Base-by-base conservation (phyloP, 2,113 vertebrate species). In the Crypturellus undulatus region DNA sequence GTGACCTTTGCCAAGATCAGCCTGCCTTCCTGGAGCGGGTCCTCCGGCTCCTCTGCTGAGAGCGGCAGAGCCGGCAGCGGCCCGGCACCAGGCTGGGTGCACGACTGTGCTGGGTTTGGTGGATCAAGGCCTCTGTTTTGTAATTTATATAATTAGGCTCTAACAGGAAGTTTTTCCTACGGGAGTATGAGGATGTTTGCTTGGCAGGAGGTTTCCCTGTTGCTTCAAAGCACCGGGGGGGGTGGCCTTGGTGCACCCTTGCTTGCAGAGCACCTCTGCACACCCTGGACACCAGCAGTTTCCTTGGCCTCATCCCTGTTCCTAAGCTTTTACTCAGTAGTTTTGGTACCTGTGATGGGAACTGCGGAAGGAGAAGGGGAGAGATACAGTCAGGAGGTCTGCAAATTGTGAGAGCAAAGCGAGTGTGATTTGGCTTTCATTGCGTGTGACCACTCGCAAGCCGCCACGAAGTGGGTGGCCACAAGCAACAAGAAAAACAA, bases 1-100 rank as follows among this genome's bases (percentile, higher is more conserved):
- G 79, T 92, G 89, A 96, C 92, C 95, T 96, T 94, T 94, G 91
- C 79, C 93, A 79, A 85, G 77, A 81, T 67, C 59, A 8, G 69
- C 84, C 91, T 95, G 75, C 70, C 68, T 62, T 88, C 92, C 75
- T 79, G 77, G 77, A 92, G 81, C n/a, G 70, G n/a, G 86, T 94
- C 72, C 80, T 92, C 63, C 78, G 1, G 65, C 43, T 54, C 49
- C 77, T 43, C 90, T 84, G n/a, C 42, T 0, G 6, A 22, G 58
- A 36, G 65, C 68, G 47, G 63, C 65, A 10, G 71, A 90, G 67
- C 92, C 25, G 6, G 71, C 75, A 87, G 73, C 32, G 3, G 32
- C n/a, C 8, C 10, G 47, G 87, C 59, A 60, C 38, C 5, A 70
- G 43, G 65, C 2, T 5, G 79, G 71, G 54, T 71, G 56, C 0